Conservation (phyloP, 2,113 vertebrate species). For the Rhea pennata region DNA sequence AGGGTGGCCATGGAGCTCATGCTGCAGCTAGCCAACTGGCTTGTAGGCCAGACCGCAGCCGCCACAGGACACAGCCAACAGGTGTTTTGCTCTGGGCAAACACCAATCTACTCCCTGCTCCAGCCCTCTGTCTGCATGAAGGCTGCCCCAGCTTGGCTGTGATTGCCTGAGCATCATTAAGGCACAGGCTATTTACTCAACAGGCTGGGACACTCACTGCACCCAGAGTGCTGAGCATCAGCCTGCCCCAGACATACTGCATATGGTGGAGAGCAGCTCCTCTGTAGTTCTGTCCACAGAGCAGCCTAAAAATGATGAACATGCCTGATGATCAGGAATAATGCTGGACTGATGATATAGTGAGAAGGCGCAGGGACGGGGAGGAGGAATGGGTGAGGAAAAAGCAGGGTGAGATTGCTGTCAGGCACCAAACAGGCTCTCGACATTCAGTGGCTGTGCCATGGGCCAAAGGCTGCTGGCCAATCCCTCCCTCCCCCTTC, state of each 20-base stretch:
- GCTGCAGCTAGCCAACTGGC: neutral
- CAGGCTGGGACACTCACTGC: neutral
- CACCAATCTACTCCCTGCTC: neutral
- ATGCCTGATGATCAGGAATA: neutral
- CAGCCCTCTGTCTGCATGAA: accelerated
- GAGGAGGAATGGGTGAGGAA: neutral
- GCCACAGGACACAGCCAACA: neutral
- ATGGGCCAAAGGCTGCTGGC: neutral
- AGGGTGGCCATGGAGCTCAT: neutral
- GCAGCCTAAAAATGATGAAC: accelerated
- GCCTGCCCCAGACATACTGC: accelerated
- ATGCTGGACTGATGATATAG: neutral
- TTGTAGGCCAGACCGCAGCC: accelerated
- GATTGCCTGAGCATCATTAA: neutral
- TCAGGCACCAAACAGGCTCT: neutral
- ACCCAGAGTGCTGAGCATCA: neutral
- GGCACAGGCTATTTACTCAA: neutral
- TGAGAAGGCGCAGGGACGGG: neutral
- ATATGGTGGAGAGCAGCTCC: neutral
- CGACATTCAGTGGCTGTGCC: neutral
- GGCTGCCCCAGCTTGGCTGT: neutral
- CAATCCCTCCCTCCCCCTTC: neutral
- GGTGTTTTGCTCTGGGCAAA: neutral
- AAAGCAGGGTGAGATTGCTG: neutral
- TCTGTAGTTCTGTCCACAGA: neutral